Evolutionary conservation across 23 tunicate genomes (phyloP).

Genomic region (Halocynthia aurantium): DNA sequence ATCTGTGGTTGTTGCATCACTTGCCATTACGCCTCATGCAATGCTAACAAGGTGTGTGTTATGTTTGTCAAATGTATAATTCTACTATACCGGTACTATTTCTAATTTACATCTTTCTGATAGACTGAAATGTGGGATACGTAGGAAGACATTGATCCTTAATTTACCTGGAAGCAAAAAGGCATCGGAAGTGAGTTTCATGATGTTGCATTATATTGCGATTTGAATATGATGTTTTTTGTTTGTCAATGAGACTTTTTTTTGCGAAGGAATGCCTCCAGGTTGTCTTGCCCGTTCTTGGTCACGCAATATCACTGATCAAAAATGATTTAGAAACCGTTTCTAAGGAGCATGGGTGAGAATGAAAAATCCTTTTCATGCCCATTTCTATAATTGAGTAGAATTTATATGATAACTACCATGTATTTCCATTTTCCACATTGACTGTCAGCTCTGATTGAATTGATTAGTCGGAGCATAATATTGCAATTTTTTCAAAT

Average conservation of each 20-base stretch:
- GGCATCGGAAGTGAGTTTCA: constrained; percentile 59
- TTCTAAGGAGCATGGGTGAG: no score
- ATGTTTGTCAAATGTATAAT: no score
- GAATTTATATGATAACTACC: no score
- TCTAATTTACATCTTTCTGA: background rate
- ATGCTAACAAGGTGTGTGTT: constrained; percentile 76
- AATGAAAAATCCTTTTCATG: no score
- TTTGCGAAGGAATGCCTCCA: constrained; percentile 56
- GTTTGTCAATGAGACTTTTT: background rate
- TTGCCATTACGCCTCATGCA: constrained; percentile 50
- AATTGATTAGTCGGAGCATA: no score
- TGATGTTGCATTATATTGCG: constrained; percentile 2
- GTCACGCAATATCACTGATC: constrained; percentile 58
- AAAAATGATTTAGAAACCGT: constrained; percentile 10
- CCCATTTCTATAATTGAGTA: no score
- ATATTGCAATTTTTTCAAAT: no score
- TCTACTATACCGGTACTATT: no score
- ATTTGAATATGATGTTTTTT: background rate
- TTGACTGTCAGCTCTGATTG: no score
- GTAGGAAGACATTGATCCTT: constrained; percentile 53
- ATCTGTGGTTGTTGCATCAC: constrained; percentile 59
- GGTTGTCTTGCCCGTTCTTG: constrained; percentile 58
- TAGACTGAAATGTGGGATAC: constrained; percentile 85
- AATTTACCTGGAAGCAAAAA: constrained; percentile 91
- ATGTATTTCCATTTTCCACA: no score